A percentile compares a stretch with the other conserved stretches of the same genome.
Evolutionary conservation across 2,113 vertebrate genomes (phyloP).

Genomic region (Caracal caracal): DNA sequence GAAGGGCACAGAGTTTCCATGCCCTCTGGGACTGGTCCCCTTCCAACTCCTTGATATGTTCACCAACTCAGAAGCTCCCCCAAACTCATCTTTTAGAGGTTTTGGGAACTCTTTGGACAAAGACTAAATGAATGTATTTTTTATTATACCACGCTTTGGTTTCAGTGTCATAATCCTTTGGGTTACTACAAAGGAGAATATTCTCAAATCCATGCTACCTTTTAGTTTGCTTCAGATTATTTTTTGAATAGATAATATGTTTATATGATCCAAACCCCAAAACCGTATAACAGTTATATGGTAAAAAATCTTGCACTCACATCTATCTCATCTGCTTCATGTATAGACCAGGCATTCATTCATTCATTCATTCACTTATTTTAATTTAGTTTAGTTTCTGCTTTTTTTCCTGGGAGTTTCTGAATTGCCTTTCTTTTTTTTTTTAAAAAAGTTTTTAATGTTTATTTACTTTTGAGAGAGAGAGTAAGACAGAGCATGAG

Average conservation of each 20-base stretch:
- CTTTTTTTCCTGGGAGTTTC: not conserved
- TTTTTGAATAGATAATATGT: not conserved
- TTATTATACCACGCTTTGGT: not conserved
- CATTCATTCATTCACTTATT: not conserved
- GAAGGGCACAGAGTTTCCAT: not conserved
- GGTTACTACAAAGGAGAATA: not conserved
- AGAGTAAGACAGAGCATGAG: no score
- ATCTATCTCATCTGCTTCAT: not conserved
- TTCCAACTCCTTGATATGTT: not conserved
- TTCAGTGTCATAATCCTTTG: not conserved
- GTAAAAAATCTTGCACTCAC: not conserved
- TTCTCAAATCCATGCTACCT: not conserved
- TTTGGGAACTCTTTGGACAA: not conserved
- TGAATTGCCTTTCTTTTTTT: constrained; percentile 49
- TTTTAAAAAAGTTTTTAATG: not conserved
- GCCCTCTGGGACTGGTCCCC: not conserved
- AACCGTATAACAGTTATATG: not conserved
- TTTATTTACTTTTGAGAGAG: no score
- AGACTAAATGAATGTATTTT: not conserved
- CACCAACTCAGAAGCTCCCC: not conserved
- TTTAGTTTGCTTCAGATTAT: not conserved
- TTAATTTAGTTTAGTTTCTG: constrained; percentile 4
- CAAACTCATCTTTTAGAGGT: not conserved
- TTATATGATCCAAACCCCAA: constrained; percentile 29
- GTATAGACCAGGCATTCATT: not conserved